Base-by-base conservation (phyloP, 92 coral and sea anemone species). In the Paramuricea clavata region DNA sequence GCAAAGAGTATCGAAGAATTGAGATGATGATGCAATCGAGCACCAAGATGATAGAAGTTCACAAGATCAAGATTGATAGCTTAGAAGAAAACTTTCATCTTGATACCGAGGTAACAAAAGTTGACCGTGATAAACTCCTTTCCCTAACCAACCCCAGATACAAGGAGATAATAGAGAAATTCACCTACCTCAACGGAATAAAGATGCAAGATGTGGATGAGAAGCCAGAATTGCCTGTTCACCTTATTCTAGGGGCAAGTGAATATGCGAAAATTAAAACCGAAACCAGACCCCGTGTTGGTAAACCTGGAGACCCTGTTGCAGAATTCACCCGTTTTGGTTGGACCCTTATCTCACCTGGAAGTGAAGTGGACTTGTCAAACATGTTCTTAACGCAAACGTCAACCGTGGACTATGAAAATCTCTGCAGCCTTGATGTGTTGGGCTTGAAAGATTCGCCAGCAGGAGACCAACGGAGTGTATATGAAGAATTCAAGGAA, bases 161-260 rank as follows among this genome's bases (percentile, higher is more conserved):
- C 31, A 75, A 60, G 39, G 89, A 89, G 23, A 47, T 64, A 67
- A 92, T 92, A 39, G 86, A 31, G 42, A 72, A 76, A 43, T 82
- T 78, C 80, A 74, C 19, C 11, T 86, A 92, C 60, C 87, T 81
- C 23, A 49, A 83, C 12, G 87, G 88, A 0, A 87, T 83, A 39
- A 62, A 27, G 8, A 86, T 87, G 81, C 83, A 87, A 12, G 90
- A 83, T 60, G 76, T 70, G 1, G 90, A 87, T 65, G 62, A 43
- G 26, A 83, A 90, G 34, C 43, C 31, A 0, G 90, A 87, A 69
- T 69, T 90, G 17, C 93, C 92, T 62, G 77, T 87, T 25, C 93
- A 90, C 11, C 52, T 90, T n/a, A 87, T 93, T 44, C 93, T 92
- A 19, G 88, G 92, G n/a, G 84, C 95, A 11, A 87, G 95, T 33